phyloP scores from a whole-genome alignment of 2,797 vertebrate genomes.

The Pelobates cultripes region DNA sequence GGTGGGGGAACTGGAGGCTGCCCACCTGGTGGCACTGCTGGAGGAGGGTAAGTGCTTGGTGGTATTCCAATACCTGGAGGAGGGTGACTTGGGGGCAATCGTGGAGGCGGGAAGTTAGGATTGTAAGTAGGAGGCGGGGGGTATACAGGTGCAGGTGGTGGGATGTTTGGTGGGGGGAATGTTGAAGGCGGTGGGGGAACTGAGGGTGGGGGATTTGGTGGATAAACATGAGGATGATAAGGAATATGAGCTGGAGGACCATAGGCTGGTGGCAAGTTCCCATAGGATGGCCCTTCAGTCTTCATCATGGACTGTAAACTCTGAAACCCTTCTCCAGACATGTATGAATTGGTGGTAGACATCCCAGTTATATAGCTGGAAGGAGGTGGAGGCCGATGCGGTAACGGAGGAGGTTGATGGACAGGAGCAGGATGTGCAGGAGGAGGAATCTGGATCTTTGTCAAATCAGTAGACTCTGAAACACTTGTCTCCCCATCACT shows the following conservation, averaged over 20 bases:
- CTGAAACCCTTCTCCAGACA: slow-evolving; percentile 95
- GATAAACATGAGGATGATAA: slow-evolving; percentile 84
- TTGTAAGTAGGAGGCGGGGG: slow-evolving; percentile 89
- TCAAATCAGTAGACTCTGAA: slow-evolving; percentile 76
- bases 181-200: slow-evolving; percentile 82
- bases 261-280: slow-evolving; percentile 83
- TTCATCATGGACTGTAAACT: slow-evolving; percentile 98
- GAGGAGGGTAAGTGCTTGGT: slow-evolving; percentile 87
- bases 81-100: slow-evolving; percentile 81
- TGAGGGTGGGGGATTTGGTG: slow-evolving; percentile 74
- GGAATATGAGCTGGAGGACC: slow-evolving; percentile 82
- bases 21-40: slow-evolving; percentile 84
- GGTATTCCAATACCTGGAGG: slow-evolving; percentile 88
- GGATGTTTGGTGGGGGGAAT: slow-evolving; percentile 78
- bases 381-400: slow-evolving; percentile 83
- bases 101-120: slow-evolving; percentile 86
- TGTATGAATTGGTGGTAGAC: slow-evolving; percentile 95
- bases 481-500: slow-evolving; percentile 78
- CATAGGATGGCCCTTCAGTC: slow-evolving; percentile 88
- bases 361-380: slow-evolving; percentile 88
- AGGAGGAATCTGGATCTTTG: slow-evolving; percentile 81
- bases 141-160: slow-evolving; percentile 79
- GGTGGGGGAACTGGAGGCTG: slow-evolving; percentile 88
- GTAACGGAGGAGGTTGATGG: slow-evolving; percentile 83
- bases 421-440: slow-evolving; percentile 87